These are phyloP conservation scores for Dasypolia templi DNA, from an alignment of 2,888 invertebrate genomes.

Conservation along the genomic window DNA sequence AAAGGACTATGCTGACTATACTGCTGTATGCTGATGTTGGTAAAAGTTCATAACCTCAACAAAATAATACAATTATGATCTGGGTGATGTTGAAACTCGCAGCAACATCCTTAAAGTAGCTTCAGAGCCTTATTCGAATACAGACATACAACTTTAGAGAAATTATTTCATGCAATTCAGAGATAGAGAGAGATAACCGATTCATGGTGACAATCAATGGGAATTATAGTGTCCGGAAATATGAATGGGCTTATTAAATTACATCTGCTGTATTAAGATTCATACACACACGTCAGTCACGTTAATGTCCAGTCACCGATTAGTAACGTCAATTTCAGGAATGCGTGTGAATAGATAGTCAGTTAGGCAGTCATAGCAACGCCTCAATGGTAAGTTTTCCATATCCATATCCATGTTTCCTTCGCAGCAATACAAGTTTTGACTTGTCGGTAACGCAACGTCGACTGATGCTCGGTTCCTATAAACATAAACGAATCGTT, in stretches of 20 bases:
- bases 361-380: too few species aligned
- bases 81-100: not conserved
- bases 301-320: too few species aligned
- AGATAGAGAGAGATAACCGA: not conserved
- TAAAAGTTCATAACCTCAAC: not conserved
- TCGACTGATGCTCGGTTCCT: too few species aligned
- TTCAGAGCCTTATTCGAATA: not conserved
- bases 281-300: too few species aligned
- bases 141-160: not conserved
- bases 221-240: not conserved
- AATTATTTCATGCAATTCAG: not conserved
- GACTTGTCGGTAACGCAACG: too few species aligned
- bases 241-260: conserved; percentile 8
- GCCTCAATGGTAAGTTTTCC: too few species aligned
- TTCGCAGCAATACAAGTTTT: too few species aligned
- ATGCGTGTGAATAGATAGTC: too few species aligned
- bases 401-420: too few species aligned
- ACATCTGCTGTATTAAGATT: too few species aligned
- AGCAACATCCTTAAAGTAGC: not conserved
- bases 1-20: not conserved
- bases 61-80: not conserved
- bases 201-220: conserved; percentile 12
- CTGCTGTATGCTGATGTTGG: not conserved
- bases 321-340: too few species aligned
- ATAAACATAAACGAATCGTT: too few species aligned